Percentiles rank a stretch among this genome's conserved stretches.
Conservation (phyloP, 2,113 vertebrate species). For the Micronisus gabar region DNA sequence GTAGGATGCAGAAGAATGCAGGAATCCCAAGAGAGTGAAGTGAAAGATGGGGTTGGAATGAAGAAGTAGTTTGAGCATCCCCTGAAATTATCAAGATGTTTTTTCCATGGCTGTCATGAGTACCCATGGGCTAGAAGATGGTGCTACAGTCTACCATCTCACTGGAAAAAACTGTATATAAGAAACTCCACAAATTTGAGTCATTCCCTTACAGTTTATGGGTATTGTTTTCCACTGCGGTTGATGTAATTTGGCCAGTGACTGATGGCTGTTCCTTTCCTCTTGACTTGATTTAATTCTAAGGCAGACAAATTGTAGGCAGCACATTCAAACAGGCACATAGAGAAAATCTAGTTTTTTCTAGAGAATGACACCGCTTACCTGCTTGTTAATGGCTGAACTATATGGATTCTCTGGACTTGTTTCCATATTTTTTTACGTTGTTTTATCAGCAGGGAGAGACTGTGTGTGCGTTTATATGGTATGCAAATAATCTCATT, state of each 20-base stretch:
- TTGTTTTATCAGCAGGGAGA: background rate
- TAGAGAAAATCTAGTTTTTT: background rate
- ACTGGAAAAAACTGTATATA: background rate
- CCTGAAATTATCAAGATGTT: background rate
- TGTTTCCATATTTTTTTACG: background rate
- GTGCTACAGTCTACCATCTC: background rate
- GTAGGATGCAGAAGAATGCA: background rate
- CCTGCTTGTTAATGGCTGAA: background rate
- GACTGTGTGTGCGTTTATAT: background rate
- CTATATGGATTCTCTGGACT: background rate
- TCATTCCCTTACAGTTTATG: background rate
- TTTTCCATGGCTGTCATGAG: background rate
- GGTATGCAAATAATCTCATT: background rate
- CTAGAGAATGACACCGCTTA: background rate
- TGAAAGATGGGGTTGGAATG: background rate
- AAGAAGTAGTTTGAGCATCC: background rate
- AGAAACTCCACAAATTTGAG: background rate
- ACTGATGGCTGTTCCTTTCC: background rate
- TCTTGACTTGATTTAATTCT: slow-evolving; percentile 17
- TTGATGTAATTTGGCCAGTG: background rate
- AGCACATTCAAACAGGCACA: background rate
- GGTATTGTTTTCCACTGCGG: background rate
- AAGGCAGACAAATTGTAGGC: slow-evolving; percentile 2
- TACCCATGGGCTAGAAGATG: background rate
- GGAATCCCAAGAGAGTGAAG: background rate